Evolutionary conservation across 2,888 invertebrate species (phyloP).

Genomic region (Stenotaenia linearis): DNA sequence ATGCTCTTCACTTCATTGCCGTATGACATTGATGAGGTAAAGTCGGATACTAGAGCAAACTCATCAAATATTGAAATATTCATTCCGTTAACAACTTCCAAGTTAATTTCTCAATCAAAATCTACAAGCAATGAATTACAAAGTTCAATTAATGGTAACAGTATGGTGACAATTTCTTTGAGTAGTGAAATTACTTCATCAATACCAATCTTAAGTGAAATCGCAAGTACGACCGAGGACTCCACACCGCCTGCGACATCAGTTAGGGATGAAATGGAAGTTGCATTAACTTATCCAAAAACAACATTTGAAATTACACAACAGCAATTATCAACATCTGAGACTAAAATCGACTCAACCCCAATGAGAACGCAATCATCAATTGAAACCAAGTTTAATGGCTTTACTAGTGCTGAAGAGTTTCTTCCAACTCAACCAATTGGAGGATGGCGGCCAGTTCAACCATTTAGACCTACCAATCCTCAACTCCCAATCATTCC

Average conservation of each 20-base stretch:
- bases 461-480: not conserved
- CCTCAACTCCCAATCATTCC: not conserved
- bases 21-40: not conserved
- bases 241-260: not conserved
- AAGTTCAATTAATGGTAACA: not conserved
- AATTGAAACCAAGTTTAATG: not conserved
- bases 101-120: too few species aligned
- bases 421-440: not conserved
- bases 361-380: not conserved
- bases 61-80: too few species aligned
- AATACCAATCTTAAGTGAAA: not conserved
- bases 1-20: not conserved
- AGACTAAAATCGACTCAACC: not conserved
- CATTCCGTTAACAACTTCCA: too few species aligned
- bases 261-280: not conserved
- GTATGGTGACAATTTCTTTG: too few species aligned
- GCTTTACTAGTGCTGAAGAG: not conserved
- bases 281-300: not conserved
- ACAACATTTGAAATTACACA: not conserved
- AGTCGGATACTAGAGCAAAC: not conserved
- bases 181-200: too few species aligned
- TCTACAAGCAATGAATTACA: too few species aligned
- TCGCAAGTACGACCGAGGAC: not conserved
- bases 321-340: not conserved
- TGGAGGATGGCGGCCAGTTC: not conserved